These are phyloP conservation scores for Erethizon dorsatum DNA, from an alignment of 2,797 vertebrate species.

Conservation along the genomic window DNA sequence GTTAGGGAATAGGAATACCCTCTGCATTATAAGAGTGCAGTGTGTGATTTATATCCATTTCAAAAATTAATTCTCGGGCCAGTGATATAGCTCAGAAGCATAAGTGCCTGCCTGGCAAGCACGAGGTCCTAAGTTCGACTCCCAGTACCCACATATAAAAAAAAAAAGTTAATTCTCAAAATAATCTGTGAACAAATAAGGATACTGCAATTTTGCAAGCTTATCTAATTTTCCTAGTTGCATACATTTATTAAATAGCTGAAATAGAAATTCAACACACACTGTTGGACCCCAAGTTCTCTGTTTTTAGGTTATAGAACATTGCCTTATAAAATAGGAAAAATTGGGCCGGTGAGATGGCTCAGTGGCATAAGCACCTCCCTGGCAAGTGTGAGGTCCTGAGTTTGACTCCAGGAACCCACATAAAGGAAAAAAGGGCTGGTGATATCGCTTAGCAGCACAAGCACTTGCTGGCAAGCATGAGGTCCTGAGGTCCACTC, in stretches of 20 bases:
- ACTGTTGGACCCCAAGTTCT: not conserved
- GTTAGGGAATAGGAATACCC: not conserved
- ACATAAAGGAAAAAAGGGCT: too few relatives aligned
- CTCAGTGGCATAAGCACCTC: too few relatives aligned
- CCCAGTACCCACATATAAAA: too few relatives aligned
- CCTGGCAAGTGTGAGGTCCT: too few relatives aligned
- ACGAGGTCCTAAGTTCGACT: too few relatives aligned
- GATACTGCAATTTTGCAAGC: not conserved
- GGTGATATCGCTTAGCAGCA: too few relatives aligned
- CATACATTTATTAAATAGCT: not conserved
- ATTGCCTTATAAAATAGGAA: constrained; percentile 38
- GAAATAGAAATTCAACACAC: not conserved
- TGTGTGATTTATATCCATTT: not conserved
- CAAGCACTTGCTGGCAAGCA: too few relatives aligned
- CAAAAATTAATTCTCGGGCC: not conserved
- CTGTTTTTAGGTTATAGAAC: not conserved
- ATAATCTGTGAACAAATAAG: not conserved
- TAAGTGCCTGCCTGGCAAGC: too few relatives aligned
- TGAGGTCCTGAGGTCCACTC: too few relatives aligned
- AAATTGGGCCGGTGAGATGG: too few relatives aligned
- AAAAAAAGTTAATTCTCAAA: not conserved
- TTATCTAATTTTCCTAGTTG: constrained; percentile 30
- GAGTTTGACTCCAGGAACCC: too few relatives aligned
- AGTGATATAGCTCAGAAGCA: too few relatives aligned
- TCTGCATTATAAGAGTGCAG: not conserved